phyloP scores from a whole-genome alignment of 2,113 vertebrate genomes.

The Pelecanus crispus region DNA sequence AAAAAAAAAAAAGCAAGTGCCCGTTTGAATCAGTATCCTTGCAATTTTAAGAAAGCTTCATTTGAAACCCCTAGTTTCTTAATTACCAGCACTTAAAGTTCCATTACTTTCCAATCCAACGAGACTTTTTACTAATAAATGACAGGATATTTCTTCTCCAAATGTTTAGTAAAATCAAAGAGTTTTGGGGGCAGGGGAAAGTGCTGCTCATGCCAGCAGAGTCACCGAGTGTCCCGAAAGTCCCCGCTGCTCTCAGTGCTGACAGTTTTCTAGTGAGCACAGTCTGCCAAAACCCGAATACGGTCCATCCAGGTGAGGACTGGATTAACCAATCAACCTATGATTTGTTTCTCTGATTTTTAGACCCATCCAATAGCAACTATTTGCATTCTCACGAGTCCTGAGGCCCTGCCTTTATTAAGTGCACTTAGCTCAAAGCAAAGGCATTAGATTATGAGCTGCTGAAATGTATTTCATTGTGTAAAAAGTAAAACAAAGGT shows the following conservation, averaged over 20 bases:
- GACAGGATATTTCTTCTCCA: background rate
- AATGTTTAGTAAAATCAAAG: background rate
- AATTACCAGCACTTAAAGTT: background rate
- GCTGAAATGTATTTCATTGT: background rate
- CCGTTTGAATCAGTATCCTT: background rate
- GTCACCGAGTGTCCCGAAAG: background rate
- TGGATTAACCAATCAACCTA: background rate
- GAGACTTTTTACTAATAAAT: background rate
- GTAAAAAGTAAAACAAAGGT: background rate
- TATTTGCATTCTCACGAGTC: background rate
- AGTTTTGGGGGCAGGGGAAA: background rate
- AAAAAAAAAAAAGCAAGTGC: background rate
- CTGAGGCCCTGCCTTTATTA: background rate
- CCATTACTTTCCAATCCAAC: background rate
- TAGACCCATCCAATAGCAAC: background rate
- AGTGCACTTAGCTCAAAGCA: background rate
- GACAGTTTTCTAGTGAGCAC: background rate
- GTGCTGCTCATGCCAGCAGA: background rate
- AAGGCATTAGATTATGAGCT: background rate
- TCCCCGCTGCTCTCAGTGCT: background rate
- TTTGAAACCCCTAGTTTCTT: background rate
- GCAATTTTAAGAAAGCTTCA: background rate
- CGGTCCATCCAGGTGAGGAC: rapidly evolving
- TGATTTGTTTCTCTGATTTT: background rate
- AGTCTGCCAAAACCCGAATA: rapidly evolving